Evolutionary conservation across 92 coral and sea anemone species (phyloP).

Genomic region (Muricea muricata): DNA sequence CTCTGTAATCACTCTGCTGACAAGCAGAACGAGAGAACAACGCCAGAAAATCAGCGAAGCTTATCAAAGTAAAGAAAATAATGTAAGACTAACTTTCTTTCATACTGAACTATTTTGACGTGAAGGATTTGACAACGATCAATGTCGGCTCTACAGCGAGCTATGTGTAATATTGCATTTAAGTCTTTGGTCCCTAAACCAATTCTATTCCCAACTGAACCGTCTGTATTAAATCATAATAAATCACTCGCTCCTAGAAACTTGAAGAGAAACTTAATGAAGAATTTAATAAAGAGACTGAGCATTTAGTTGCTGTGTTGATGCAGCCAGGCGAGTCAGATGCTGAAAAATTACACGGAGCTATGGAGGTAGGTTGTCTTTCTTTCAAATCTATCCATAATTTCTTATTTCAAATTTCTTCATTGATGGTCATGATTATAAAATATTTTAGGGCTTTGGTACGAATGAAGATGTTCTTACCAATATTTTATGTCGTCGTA

Average conservation of each 20-base stretch:
- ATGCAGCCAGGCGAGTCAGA: slow-evolving; percentile 18
- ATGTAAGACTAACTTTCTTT: neutral
- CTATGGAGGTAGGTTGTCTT: slow-evolving; percentile 31
- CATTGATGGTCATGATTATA: neutral
- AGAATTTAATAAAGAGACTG: slow-evolving; percentile 11
- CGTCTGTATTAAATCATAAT: neutral
- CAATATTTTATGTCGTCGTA: slow-evolving; percentile 23
- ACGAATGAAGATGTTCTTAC: slow-evolving; percentile 27
- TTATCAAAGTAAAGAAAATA: slow-evolving; percentile 12
- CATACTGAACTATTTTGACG: neutral
- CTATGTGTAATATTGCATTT: too few relatives aligned
- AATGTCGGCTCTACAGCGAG: too few relatives aligned
- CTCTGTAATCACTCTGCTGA: neutral
- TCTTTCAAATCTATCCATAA: too few relatives aligned
- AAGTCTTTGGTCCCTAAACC: too few relatives aligned
- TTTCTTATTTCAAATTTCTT: neutral
- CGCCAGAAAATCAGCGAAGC: neutral
- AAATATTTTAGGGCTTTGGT: slow-evolving; percentile 10
- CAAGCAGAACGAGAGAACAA: slow-evolving; percentile 10
- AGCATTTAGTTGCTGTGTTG: neutral
- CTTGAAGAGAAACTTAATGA: neutral
- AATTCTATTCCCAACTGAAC: neutral
- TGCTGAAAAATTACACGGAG: slow-evolving; percentile 15
- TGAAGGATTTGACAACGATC: too few relatives aligned
- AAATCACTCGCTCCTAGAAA: neutral